Evolutionary conservation across 2,888 invertebrate species (phyloP), one percentile per base, ranked within the genome.

Genomic region (Macrophya annulata): DNA sequence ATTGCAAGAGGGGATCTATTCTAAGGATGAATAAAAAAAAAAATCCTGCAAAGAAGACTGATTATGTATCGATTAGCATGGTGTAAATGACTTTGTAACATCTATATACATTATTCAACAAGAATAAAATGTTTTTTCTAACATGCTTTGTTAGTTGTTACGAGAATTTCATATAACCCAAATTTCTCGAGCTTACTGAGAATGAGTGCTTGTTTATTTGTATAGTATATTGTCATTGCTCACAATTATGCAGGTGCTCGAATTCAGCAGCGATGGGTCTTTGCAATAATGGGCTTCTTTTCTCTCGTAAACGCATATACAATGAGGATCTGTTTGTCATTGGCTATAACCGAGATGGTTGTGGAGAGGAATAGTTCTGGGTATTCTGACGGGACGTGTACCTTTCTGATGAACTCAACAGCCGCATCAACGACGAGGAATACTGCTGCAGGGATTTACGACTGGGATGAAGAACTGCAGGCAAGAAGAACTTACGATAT

Each of bases 241-340:
- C 15, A 37, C 37, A 12, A 68, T n/a, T n/a, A n/a, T 68, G 10
- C 17, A 77, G 77, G 55, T 77, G 51, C 17, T 10, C 17, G 37
- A 9, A 25, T 77, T 21, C 81, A 62, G 43, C 81, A 81, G 25
- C 62, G 81, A 81, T 81, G 81, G 81, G n/a, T 81, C 12, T 62
- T 81, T 15, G 81, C 81, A 43, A 15, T 96, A 84, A 96, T 96
- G 96, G 95, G 96, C 5, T 94, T 96, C 87, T 90, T 96, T 89
- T 96, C 96, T 40, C 95, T 96, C 72, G 95, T 95, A 84, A 96
- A 96, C 91, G 96, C 96, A 43, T 96, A 96, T 90, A 96, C 96
- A 71, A 96, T 96, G 96, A 94, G 96, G 8, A 96, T 96, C 4
- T 96, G 96, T 87, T 93, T 96, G 9, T 96, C 95, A 87, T 93